A percentile compares a stretch with the other conserved stretches of the same genome.
Evolutionary conservation across 2,797 vertebrate species (phyloP).

Genomic region (Sebastes variabilis): DNA sequence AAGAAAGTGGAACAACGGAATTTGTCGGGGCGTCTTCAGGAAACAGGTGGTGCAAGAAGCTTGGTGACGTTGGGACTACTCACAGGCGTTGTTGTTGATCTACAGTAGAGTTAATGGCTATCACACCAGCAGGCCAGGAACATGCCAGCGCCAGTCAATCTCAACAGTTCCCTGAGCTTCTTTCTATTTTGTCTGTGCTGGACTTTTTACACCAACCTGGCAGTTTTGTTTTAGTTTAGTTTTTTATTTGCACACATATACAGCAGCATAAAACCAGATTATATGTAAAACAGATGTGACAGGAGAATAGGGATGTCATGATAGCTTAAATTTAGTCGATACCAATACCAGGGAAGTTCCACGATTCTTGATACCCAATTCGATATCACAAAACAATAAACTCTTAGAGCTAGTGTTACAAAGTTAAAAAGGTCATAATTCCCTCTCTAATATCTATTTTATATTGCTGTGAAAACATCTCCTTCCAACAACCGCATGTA

Average conservation of each 20-base stretch:
- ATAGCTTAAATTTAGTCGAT: too few species aligned
- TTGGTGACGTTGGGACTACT: background rate
- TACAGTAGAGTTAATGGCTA: background rate
- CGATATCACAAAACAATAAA: too few species aligned
- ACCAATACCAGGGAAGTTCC: too few species aligned
- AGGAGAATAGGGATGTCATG: background rate
- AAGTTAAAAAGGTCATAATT: too few species aligned
- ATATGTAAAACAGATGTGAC: background rate
- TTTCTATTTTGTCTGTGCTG: background rate
- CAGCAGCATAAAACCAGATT: background rate
- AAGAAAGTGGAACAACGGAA: background rate
- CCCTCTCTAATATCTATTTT: too few species aligned
- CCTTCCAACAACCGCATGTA: too few species aligned
- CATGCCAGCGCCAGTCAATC: background rate
- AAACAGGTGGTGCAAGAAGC: background rate
- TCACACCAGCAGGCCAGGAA: background rate
- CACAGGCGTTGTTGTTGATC: background rate
- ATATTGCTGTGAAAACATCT: too few species aligned
- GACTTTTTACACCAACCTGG: background rate
- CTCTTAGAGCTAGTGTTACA: too few species aligned
- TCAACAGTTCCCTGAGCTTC: background rate
- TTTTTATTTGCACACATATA: background rate
- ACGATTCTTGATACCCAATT: too few species aligned
- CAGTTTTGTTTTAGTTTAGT: background rate
- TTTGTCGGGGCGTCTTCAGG: background rate